Percentiles rank a stretch among this genome's conserved stretches.
phyloP scores from a whole-genome alignment of 2,888 invertebrate genomes.

The Cynaeus angustus region DNA sequence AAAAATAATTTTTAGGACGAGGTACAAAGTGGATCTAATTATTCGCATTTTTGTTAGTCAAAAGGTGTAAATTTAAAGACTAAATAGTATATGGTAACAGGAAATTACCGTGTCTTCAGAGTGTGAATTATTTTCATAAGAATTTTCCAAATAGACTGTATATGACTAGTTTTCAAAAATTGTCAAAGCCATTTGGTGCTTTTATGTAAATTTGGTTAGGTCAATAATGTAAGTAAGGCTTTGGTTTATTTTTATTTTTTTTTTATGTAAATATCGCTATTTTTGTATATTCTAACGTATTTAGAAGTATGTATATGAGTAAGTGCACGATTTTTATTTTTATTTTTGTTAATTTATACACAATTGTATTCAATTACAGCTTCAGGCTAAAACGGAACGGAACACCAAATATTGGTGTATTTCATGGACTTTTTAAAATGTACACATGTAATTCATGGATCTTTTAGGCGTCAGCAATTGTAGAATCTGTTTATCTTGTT shows the following conservation, averaged over 20 bases:
- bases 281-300: constrained; percentile 32
- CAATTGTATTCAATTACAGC: background rate
- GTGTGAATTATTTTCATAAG: constrained; percentile 29
- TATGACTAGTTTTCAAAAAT: constrained; percentile 15
- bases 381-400: constrained; percentile 14
- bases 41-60: constrained; percentile 29
- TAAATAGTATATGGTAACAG: constrained; percentile 30
- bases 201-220: constrained; percentile 10
- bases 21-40: constrained; percentile 29
- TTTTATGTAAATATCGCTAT: constrained; percentile 40
- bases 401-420: constrained; percentile 25
- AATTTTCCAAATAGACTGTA: constrained; percentile 16
- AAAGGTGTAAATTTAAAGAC: background rate
- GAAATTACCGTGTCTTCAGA: constrained; percentile 27
- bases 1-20: constrained; percentile 11
- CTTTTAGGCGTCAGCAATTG: constrained; percentile 28
- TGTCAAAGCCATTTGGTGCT: constrained; percentile 15
- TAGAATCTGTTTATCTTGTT: constrained; percentile 22
- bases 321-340: constrained; percentile 26
- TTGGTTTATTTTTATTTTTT: constrained; percentile 22
- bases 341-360: constrained; percentile 14
- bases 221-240: constrained; percentile 12
- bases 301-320: constrained; percentile 21
- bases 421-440: no score
- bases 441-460: constrained; percentile 20